Evolutionary conservation across 2,888 invertebrate genomes (phyloP).

Genomic region (Antitype chi): DNA sequence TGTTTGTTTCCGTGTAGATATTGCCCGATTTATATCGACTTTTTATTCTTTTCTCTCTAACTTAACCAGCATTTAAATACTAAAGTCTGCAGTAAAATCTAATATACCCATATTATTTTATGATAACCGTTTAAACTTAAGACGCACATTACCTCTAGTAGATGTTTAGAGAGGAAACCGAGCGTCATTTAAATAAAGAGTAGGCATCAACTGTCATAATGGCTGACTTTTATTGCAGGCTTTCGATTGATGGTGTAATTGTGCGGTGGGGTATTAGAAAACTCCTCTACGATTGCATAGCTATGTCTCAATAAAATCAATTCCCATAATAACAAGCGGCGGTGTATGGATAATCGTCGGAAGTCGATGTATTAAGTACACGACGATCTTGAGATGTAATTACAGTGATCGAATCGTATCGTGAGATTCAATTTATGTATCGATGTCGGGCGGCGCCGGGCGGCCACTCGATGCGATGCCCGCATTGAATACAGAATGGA

Average conservation of each 20-base stretch:
- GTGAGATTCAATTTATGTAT: constrained; percentile 85
- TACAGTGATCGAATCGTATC: constrained; percentile 82
- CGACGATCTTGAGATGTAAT: constrained; percentile 78
- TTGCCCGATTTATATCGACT: neutral
- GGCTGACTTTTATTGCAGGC: constrained; percentile 61
- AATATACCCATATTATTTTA: constrained; percentile 45
- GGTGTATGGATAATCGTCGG: constrained; percentile 79
- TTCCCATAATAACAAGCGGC: constrained; percentile 78
- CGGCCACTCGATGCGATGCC: constrained; percentile 60
- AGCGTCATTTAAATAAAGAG: constrained; percentile 58
- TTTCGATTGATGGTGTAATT: constrained; percentile 70
- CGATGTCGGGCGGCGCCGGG: constrained; percentile 80
- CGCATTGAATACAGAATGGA: constrained; percentile 65
- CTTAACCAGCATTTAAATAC: constrained; percentile 12
- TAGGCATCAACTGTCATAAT: constrained; percentile 61
- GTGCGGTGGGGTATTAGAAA: constrained; percentile 70
- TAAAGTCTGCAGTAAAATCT: constrained; percentile 20
- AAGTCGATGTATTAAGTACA: constrained; percentile 82
- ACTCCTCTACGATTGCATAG: constrained; percentile 69
- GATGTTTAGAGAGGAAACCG: constrained; percentile 40
- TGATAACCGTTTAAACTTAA: constrained; percentile 30
- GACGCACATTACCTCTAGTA: constrained; percentile 21
- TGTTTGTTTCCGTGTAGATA: constrained; percentile 2
- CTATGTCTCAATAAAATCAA: constrained; percentile 80
- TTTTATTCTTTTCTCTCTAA: constrained; percentile 21